Evolutionary conservation across 2,113 vertebrate genomes (phyloP).

Genomic region (Tor tambroides): DNA sequence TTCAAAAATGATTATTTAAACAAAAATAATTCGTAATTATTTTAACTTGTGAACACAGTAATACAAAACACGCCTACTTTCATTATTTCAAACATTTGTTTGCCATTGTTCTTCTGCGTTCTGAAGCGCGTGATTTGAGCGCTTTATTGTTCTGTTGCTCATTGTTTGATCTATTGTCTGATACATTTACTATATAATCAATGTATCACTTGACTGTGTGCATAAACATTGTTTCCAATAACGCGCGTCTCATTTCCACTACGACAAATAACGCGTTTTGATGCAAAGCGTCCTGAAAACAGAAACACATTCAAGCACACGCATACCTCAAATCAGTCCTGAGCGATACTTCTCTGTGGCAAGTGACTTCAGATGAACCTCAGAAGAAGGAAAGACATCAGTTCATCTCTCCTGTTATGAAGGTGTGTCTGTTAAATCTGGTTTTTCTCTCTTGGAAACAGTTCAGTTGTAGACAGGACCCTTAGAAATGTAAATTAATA

Average conservation of each 20-base stretch:
- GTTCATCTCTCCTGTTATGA: constrained; percentile 61
- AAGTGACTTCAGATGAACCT: constrained; percentile 61
- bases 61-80: background rate
- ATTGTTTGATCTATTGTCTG: constrained; percentile 49
- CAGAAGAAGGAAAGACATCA: constrained; percentile 60
- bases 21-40: background rate
- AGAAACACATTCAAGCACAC: constrained; percentile 45
- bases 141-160: constrained; percentile 69
- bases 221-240: background rate
- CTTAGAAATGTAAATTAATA: constrained; percentile 76
- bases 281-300: constrained; percentile 36
- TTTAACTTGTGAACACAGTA: background rate
- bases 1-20: background rate
- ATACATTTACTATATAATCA: constrained; percentile 3
- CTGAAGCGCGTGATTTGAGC: constrained; percentile 32
- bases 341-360: constrained; percentile 64
- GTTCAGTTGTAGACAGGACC: constrained; percentile 65
- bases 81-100: constrained; percentile 11
- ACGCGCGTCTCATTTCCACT: background rate
- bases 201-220: background rate
- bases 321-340: constrained; percentile 72
- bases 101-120: constrained; percentile 35
- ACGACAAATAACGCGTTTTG: background rate
- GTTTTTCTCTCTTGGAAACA: constrained; percentile 59
- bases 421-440: constrained; percentile 69